phyloP scores from a whole-genome alignment of 1,140 invertebrate genomes.

The Cyclina sinensis region DNA sequence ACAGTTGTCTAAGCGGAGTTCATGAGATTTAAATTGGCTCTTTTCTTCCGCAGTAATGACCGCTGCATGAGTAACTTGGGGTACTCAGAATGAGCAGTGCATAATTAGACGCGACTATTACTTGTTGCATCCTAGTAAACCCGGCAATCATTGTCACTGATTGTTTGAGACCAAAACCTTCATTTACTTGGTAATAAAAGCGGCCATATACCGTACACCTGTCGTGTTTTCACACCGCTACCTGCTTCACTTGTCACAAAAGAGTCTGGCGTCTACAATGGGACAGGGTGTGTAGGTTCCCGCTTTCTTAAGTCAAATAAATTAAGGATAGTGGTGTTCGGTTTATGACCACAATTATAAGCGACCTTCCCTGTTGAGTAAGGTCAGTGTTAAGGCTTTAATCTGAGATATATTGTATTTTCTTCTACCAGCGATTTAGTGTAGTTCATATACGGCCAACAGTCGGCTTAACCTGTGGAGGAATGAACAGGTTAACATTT shows the following conservation, averaged over 20 bases:
- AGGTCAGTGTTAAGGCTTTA: background rate
- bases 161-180: constrained; percentile 36
- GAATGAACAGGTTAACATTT: background rate
- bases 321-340: background rate
- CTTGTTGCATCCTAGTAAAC: constrained; percentile 63
- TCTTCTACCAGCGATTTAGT: background rate
- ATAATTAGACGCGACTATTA: constrained; percentile 43
- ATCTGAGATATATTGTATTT: background rate
- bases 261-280: background rate
- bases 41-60: constrained; percentile 57
- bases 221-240: constrained; percentile 50
- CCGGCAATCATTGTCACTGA: constrained; percentile 46
- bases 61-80: constrained; percentile 44
- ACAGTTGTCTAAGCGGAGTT: constrained; percentile 26
- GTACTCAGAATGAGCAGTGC: constrained; percentile 22
- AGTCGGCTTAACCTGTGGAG: background rate
- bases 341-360: background rate
- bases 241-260: constrained; percentile 8
- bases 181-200: constrained; percentile 56
- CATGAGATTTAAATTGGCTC: constrained; percentile 66
- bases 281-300: background rate
- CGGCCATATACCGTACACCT: constrained; percentile 45
- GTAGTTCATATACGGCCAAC: too few species aligned
- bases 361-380: background rate
- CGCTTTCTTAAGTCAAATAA: constrained; percentile 17